Evolutionary conservation across 2,113 vertebrate species (phyloP).

Genomic region (Hemichromis elongatus): DNA sequence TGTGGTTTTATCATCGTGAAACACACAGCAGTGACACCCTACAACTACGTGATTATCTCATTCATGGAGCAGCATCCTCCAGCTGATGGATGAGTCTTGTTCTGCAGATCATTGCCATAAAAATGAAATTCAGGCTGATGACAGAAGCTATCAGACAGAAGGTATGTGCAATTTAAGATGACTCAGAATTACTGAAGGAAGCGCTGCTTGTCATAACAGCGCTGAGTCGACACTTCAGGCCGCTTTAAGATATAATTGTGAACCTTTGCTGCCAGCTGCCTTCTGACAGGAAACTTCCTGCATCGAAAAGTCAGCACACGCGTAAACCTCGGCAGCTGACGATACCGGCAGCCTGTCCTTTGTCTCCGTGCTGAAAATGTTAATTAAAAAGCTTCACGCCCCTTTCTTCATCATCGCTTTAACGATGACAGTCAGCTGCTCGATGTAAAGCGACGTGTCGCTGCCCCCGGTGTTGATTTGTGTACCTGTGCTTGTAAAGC

Average conservation of each 20-base stretch:
- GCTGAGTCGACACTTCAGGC: background rate
- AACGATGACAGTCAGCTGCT: slow-evolving; percentile 1
- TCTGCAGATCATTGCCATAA: background rate
- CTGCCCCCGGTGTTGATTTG: background rate
- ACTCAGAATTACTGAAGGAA: background rate
- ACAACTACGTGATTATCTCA: background rate
- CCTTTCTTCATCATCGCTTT: background rate
- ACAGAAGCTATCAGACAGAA: background rate
- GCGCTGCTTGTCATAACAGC: background rate
- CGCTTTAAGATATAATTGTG: background rate
- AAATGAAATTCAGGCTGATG: background rate
- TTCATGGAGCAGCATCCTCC: background rate
- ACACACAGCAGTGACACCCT: background rate
- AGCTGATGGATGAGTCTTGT: background rate
- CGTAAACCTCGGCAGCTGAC: too few relatives aligned
- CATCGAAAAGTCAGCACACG: background rate
- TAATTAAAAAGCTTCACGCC: background rate
- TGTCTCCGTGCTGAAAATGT: background rate
- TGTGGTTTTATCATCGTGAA: background rate
- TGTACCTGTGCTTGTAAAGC: background rate
- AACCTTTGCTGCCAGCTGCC: background rate
- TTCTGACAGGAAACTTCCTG: background rate
- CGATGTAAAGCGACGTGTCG: background rate
- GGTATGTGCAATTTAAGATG: background rate
- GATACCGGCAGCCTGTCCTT: background rate